A percentile compares a stretch with the other conserved stretches of the same genome.
phyloP scores from a whole-genome alignment of 2,113 vertebrate genomes.

The Corythornis madagascariensis region DNA sequence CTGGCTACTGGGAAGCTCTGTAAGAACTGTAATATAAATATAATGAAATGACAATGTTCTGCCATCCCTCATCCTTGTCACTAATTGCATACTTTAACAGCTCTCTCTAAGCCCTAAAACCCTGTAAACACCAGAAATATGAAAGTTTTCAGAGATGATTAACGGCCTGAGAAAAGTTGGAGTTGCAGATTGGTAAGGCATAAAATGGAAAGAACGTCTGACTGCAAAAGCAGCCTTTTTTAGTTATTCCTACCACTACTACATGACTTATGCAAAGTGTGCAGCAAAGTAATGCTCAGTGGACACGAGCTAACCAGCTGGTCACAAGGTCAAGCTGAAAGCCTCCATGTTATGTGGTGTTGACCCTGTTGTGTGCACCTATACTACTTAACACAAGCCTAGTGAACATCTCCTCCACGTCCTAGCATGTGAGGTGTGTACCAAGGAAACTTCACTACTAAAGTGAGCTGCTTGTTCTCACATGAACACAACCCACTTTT shows the following conservation, averaged over 20 bases:
- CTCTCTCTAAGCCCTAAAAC: conserved; percentile 12
- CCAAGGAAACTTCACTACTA: neutral
- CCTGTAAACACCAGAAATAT: conserved; percentile 43
- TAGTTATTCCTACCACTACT: neutral
- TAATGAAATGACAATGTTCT: conserved; percentile 27
- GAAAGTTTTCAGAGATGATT: conserved; percentile 43
- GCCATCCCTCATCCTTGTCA: conserved; percentile 11
- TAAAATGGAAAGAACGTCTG: neutral
- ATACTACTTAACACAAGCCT: neutral
- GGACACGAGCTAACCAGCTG: neutral
- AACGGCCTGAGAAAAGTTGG: conserved; percentile 26
- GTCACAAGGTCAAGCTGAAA: neutral
- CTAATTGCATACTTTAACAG: conserved; percentile 47
- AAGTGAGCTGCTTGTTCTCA: neutral
- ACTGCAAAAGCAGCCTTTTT: neutral
- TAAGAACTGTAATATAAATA: neutral
- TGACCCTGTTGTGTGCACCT: too few species aligned
- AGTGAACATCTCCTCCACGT: neutral
- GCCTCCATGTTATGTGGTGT: neutral
- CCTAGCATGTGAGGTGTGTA: neutral
- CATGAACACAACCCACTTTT: fast-evolving
- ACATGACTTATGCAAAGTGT: neutral
- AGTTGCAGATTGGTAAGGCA: conserved; percentile 15
- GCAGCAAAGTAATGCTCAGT: neutral
- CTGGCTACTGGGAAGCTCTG: neutral